Evolutionary conservation across 2,888 invertebrate species (phyloP).

Genomic region (Plusia festucae): DNA sequence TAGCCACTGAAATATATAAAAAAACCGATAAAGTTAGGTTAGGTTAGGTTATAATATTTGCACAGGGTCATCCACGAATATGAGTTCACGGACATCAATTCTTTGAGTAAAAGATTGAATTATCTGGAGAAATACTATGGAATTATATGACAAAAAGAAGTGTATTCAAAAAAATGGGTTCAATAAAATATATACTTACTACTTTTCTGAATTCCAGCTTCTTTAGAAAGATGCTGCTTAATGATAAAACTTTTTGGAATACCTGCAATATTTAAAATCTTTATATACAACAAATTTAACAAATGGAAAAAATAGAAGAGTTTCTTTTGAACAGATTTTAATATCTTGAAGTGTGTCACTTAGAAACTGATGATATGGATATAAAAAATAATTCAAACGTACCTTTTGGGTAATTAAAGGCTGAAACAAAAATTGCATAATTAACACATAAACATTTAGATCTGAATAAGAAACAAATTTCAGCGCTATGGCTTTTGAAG

Average conservation of each 20-base stretch:
- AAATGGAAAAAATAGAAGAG: too few species aligned
- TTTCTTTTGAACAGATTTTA: not conserved
- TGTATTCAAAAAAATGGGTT: not conserved
- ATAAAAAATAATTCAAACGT: conserved; percentile 22
- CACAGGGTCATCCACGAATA: too few species aligned
- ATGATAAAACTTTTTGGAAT: not conserved
- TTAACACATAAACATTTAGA: not conserved
- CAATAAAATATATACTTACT: not conserved
- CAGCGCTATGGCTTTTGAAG: too few species aligned
- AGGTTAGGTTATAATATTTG: too few species aligned
- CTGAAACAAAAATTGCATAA: conserved; percentile 48
- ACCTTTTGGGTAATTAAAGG: conserved; percentile 48
- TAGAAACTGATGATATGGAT: too few species aligned
- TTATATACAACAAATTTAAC: too few species aligned
- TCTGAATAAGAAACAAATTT: not conserved
- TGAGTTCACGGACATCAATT: not conserved
- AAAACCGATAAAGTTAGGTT: too few species aligned
- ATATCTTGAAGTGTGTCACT: not conserved
- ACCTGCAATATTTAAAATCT: not conserved
- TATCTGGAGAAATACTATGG: too few species aligned
- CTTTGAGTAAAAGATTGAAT: too few species aligned
- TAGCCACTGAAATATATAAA: conserved; percentile 24
- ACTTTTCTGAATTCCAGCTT: not conserved
- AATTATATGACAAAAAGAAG: not conserved
- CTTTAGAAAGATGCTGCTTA: not conserved